A percentile compares a stretch with the other conserved stretches of the same genome.
Evolutionary conservation across 2,888 invertebrate genomes (phyloP).

Genomic region (Cryptosula pallasiana): DNA sequence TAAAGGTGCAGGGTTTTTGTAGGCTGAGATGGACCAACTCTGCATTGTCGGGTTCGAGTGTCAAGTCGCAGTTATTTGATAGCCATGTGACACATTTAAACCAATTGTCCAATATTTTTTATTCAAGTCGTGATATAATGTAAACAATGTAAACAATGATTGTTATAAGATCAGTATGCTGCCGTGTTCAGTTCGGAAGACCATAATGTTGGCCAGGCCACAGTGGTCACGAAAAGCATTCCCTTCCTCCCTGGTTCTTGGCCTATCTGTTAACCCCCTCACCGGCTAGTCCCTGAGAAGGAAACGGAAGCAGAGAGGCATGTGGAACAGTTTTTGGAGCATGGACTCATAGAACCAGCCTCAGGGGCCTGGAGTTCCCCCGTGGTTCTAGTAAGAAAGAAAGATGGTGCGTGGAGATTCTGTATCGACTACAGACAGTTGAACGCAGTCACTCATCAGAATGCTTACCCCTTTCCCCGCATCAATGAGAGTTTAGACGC

Average conservation of each 20-base stretch:
- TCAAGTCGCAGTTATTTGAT: no score
- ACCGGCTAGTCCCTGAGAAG: neutral
- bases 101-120: no score
- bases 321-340: neutral
- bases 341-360: neutral
- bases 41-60: no score
- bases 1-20: no score
- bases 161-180: neutral
- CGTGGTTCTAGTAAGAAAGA: neutral
- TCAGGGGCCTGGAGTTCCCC: neutral
- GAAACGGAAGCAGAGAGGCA: neutral
- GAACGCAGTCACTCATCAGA: neutral
- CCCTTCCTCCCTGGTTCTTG: neutral
- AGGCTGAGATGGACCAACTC: no score
- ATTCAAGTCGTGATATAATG: no score
- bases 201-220: neutral
- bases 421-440: neutral
- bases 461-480: neutral
- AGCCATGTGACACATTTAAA: no score
- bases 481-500: neutral
- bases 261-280: neutral
- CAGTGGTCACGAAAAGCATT: neutral
- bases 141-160: no score
- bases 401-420: neutral
- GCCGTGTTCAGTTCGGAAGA: neutral